A percentile compares a stretch with the other conserved stretches of the same genome.
Conservation (phyloP, 2,888 invertebrate genomes). For the Syritta pipiens region DNA sequence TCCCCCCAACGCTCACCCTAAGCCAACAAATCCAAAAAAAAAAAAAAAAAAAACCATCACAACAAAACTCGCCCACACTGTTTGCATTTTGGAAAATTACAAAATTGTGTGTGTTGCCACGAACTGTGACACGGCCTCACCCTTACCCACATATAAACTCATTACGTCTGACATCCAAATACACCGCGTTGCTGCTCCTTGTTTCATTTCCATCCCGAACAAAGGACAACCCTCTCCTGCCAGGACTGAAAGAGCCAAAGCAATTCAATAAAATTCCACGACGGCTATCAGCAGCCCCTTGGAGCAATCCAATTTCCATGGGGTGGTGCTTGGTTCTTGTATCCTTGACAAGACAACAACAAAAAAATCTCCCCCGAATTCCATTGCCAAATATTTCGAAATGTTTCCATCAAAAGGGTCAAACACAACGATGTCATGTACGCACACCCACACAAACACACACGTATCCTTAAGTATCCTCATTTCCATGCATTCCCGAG, state of each 20-base stretch:
- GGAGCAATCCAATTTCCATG: constrained; percentile 2
- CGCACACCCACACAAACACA: background rate
- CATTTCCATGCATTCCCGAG: constrained; percentile 20
- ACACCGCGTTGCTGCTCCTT: background rate
- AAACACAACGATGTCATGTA: constrained; percentile 22
- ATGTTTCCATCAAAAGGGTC: constrained; percentile 52
- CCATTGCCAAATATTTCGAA: constrained; percentile 29
- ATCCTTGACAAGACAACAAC: background rate
- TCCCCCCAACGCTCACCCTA: too few species aligned
- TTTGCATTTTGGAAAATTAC: constrained; percentile 12
- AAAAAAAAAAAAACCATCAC: background rate
- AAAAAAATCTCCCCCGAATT: background rate
- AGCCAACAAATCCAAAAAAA: too few species aligned
- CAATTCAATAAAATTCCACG: constrained; percentile 10
- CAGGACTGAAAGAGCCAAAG: background rate
- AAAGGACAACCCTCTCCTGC: background rate
- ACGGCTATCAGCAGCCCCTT: background rate
- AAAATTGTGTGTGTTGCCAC: background rate
- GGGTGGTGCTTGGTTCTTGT: background rate
- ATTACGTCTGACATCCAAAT: constrained; percentile 12
- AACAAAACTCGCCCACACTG: background rate
- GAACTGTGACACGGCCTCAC: background rate
- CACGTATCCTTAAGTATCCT: constrained; percentile 7
- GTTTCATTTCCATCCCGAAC: background rate
- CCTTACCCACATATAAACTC: background rate